phyloP scores from a whole-genome alignment of 2,888 invertebrate species.

The Nephrotoma guestfalica region DNA sequence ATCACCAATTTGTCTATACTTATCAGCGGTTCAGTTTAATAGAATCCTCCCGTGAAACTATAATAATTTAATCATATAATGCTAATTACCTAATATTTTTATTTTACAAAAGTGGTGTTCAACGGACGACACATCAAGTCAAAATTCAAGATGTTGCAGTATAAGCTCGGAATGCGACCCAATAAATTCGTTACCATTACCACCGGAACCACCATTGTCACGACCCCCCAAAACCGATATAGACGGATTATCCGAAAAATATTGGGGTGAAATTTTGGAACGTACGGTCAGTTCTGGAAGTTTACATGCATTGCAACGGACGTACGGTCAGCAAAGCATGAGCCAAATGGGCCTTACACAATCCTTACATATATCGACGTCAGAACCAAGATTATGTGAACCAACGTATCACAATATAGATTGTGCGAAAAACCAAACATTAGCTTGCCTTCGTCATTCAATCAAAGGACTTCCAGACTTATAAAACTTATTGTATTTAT shows the following conservation, averaged over 20 bases:
- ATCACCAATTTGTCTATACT: too few relatives aligned
- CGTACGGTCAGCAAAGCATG: slow-evolving; percentile 25
- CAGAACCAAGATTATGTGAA: slow-evolving; percentile 30
- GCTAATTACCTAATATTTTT: background rate
- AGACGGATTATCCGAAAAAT: slow-evolving; percentile 53
- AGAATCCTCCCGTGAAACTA: too few relatives aligned
- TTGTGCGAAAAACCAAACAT: slow-evolving; percentile 29
- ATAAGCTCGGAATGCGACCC: slow-evolving; percentile 31
- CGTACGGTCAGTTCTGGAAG: slow-evolving; percentile 62
- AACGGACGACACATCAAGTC: slow-evolving; percentile 27
- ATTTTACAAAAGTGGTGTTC: slow-evolving; percentile 25
- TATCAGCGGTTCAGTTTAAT: too few relatives aligned
- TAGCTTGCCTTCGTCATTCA: slow-evolving; percentile 12
- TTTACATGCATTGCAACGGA: slow-evolving; percentile 49
- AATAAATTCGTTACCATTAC: slow-evolving; percentile 26
- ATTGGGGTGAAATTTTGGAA: slow-evolving; percentile 65
- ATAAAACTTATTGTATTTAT: slow-evolving; percentile 6
- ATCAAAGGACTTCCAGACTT: slow-evolving; percentile 11
- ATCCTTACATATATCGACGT: slow-evolving; percentile 23
- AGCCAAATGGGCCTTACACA: slow-evolving; percentile 25
- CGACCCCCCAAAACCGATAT: slow-evolving; percentile 38
- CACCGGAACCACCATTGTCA: slow-evolving; percentile 29
- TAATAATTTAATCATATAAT: too few relatives aligned
- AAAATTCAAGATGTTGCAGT: slow-evolving; percentile 29
- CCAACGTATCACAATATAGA: slow-evolving; percentile 28